Conservation (phyloP, 2,888 invertebrate species). For the Drosophila monieri region DNA sequence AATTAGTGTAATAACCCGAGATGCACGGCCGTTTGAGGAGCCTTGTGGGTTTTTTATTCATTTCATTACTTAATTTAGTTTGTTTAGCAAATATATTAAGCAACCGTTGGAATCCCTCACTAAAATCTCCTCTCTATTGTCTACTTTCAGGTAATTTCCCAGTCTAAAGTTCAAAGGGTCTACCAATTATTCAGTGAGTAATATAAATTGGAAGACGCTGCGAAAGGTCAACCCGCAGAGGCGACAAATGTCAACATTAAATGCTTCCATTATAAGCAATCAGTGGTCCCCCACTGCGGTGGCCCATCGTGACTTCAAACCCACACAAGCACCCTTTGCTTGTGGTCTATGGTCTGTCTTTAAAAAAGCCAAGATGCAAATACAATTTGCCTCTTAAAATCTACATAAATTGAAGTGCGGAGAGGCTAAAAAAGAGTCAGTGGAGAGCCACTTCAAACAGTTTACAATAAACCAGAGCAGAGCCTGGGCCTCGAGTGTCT, state of each 20-base stretch:
- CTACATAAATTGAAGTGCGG: constrained; percentile 64
- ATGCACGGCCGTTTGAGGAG: constrained; percentile 40
- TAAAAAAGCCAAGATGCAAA: constrained; percentile 68
- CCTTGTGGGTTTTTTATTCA: constrained; percentile 1
- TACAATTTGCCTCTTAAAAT: constrained; percentile 79
- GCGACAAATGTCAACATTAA: constrained; percentile 8
- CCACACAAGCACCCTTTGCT: constrained; percentile 54
- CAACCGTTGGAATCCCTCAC: not conserved
- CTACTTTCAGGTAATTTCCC: constrained; percentile 67
- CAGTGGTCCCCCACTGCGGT: constrained; percentile 9
- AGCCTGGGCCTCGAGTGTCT: constrained; percentile 23
- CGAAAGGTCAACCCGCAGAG: not conserved
- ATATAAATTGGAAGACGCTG: not conserved
- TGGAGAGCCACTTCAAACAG: constrained; percentile 66
- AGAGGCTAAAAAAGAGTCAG: constrained; percentile 20
- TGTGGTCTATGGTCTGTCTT: constrained; percentile 60
- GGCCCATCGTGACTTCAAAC: constrained; percentile 10
- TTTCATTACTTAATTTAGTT: not conserved
- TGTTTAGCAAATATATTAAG: not conserved
- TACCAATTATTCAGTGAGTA: constrained; percentile 1
- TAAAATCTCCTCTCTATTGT: constrained; percentile 13
- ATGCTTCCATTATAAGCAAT: constrained; percentile 39
- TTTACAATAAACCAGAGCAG: constrained; percentile 52
- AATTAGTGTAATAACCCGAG: constrained; percentile 78
- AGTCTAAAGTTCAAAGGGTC: constrained; percentile 2